Percentiles rank a stretch among this genome's conserved stretches.
Evolutionary conservation across 2,113 vertebrate genomes (phyloP).

Genomic region (Gadus chalcogrammus): DNA sequence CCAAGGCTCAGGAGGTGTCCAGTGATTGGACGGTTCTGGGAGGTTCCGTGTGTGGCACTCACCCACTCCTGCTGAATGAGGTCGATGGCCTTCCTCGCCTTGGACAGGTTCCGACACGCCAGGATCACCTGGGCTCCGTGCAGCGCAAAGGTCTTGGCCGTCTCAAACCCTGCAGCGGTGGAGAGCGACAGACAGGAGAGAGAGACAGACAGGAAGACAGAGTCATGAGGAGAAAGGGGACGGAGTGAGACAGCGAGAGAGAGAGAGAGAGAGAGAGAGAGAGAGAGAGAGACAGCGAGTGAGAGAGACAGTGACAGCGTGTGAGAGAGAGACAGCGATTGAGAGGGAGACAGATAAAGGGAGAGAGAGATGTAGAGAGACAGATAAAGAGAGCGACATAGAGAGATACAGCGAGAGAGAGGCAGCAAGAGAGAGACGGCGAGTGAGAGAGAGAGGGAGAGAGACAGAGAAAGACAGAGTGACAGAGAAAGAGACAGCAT

Average conservation of each 20-base stretch:
- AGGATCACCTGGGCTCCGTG: conserved; percentile 91
- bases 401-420: conserved; percentile 20
- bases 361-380: neutral
- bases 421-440: neutral
- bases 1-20: too few relatives aligned
- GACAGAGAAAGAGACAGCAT: too few relatives aligned
- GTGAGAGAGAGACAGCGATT: neutral
- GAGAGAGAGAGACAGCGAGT: neutral
- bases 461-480: too few relatives aligned
- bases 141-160: conserved; percentile 90
- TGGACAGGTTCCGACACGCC: conserved; percentile 82
- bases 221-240: neutral
- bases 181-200: conserved; percentile 13
- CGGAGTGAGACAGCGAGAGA: neutral
- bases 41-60: conserved; percentile 60
- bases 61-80: conserved; percentile 90
- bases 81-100: conserved; percentile 78
- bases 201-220: conserved; percentile 7
- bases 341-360: conserved; percentile 22
- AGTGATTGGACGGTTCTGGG: neutral
- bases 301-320: neutral
- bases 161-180: conserved; percentile 84
- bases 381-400: conserved; percentile 1
- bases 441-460: conserved; percentile 13
- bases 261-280: conserved; percentile 17